phyloP scores from a whole-genome alignment of 2,888 invertebrate species.

The Meteorus colon region DNA sequence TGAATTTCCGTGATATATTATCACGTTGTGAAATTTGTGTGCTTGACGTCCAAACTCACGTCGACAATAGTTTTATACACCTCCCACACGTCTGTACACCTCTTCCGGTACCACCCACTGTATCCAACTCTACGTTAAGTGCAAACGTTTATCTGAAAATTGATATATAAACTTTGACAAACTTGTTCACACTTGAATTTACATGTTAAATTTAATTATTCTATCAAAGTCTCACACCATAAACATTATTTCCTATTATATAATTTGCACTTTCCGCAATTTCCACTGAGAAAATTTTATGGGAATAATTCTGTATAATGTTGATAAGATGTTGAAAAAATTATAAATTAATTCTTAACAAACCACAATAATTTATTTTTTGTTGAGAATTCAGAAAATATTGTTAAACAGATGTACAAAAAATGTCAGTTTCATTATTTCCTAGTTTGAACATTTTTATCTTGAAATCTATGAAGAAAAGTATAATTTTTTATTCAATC shows the following conservation, averaged over 20 bases:
- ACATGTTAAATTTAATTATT: slow-evolving; percentile 10
- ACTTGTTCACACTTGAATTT: slow-evolving; percentile 8
- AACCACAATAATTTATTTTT: too few relatives aligned
- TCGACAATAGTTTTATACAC: not conserved
- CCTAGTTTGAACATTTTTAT: too few relatives aligned
- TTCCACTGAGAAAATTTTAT: not conserved
- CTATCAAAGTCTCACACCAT: not conserved
- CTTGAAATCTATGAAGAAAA: too few relatives aligned
- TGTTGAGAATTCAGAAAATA: too few relatives aligned
- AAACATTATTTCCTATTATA: not conserved
- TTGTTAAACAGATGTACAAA: too few relatives aligned
- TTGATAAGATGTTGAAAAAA: too few relatives aligned
- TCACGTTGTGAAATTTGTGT: slow-evolving; percentile 6
- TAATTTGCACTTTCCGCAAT: not conserved
- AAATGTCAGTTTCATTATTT: too few relatives aligned
- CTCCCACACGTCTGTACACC: not conserved
- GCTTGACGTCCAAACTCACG: not conserved
- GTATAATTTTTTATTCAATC: too few relatives aligned
- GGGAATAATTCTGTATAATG: not conserved
- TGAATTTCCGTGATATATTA: not conserved
- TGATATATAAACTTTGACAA: slow-evolving; percentile 6
- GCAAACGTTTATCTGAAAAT: slow-evolving; percentile 4
- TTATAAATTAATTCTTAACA: too few relatives aligned
- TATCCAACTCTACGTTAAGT: not conserved
- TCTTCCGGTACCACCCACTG: not conserved